Evolutionary conservation across 1,140 invertebrate species (phyloP), one percentile per base, ranked within the genome.

Genomic region (Drosophila paulistorum): DNA sequence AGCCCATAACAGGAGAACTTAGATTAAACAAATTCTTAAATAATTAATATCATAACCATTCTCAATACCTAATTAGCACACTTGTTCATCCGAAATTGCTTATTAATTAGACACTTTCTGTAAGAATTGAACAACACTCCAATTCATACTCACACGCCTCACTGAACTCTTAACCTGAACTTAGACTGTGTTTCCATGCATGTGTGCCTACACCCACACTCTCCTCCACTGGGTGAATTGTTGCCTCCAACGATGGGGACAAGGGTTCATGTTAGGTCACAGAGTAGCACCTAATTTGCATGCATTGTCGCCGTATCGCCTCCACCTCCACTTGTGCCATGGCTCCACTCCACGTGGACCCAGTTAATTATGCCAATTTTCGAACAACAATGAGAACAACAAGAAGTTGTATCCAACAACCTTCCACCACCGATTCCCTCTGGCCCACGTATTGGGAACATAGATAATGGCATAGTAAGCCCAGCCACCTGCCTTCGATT

Each of bases 321-420:
- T 51, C 20, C 45, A 20, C 45, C 14, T 48, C 5, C 45, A 10
- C 14, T 14, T 17, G n/a, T 14, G 14, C 42, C 42, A 7, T 9
- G 4, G 7, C 45, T 23, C 17, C 45, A 51, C 13, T 51, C 45
- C 17, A 51, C 45, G 45, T 51, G 17, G 17, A 1, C 45, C 17
- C n/a, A 51, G 45, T 51, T 51, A 51, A 51, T 51, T 51, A 51
- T 51, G 45, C 45, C 45, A 51, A 51, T 51, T 51, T 48, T 51
- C 45, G 20, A 51, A 51, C 45, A 51, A 51, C 45, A 51, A 51
- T 20, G 45, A 51, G 45, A 51, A 51, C 20, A 51, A 51, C 45
- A 51, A 51, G 17, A 51, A 23, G 17, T 20, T 48, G 14, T 20
- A 48, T 14, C 30, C 30, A 30, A 30, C 30, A 30, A 48, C 7